Evolutionary conservation across 1,140 invertebrate genomes (phyloP).

Genomic region (Muscidifurax raptorellus): DNA sequence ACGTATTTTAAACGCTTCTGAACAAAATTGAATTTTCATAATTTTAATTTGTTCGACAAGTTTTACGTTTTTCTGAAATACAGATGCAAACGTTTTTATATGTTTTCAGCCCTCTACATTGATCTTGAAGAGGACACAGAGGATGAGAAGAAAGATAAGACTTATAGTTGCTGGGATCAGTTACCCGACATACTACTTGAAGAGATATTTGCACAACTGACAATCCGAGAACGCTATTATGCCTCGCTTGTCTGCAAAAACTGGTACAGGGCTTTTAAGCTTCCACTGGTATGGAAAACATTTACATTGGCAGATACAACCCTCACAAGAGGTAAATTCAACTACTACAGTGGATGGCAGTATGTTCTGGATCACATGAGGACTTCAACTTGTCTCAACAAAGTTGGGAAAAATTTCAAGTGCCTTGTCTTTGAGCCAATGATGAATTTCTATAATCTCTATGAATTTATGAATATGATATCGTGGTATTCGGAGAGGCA

Average conservation of each 20-base stretch:
- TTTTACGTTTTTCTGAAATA: constrained; percentile 22
- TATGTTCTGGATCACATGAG: constrained; percentile 86
- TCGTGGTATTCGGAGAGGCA: constrained; percentile 82
- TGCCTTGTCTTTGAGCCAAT: constrained; percentile 84
- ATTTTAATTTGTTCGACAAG: neutral
- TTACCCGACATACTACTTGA: constrained; percentile 87
- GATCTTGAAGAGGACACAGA: constrained; percentile 76
- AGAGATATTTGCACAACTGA: constrained; percentile 84
- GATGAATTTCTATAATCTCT: constrained; percentile 88
- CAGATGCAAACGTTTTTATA: neutral
- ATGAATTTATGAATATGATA: constrained; percentile 89
- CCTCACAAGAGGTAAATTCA: constrained; percentile 84
- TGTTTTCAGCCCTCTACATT: constrained; percentile 77
- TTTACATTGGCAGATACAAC: constrained; percentile 85
- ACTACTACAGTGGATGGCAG: constrained; percentile 90
- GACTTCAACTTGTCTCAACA: constrained; percentile 83
- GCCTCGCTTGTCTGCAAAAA: constrained; percentile 83
- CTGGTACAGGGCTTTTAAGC: constrained; percentile 85
- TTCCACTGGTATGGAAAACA: constrained; percentile 84
- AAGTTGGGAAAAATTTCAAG: constrained; percentile 82
- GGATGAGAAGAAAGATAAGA: constrained; percentile 66
- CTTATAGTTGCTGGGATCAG: constrained; percentile 80
- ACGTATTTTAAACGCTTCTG: too few relatives aligned
- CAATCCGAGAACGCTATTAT: constrained; percentile 82
- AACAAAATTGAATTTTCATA: neutral